These are phyloP conservation scores for Taurulus bubalis DNA, from an alignment of 2,113 vertebrate genomes.

Conservation along the genomic window DNA sequence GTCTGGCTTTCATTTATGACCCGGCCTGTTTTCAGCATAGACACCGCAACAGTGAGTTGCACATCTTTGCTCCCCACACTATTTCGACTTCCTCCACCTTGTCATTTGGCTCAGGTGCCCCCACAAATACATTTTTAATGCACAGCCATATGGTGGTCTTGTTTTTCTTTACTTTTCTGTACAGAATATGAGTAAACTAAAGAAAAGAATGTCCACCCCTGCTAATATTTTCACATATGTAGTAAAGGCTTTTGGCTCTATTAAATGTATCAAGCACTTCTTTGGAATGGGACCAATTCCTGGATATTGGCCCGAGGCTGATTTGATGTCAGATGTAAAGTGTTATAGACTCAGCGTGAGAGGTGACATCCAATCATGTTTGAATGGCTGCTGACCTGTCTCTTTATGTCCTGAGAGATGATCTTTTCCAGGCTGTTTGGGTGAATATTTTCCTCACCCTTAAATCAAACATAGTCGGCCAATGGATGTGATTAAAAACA, in stretches of 20 bases:
- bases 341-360: conserved; percentile 72
- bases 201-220: conserved; percentile 12
- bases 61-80: conserved; percentile 19
- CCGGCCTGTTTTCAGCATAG: conserved; percentile 19
- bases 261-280: conserved; percentile 46
- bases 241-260: conserved; percentile 27
- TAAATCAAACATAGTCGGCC: conserved; percentile 36
- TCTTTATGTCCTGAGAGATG: conserved; percentile 74
- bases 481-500: conserved; percentile 51
- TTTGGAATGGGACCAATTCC: conserved; percentile 73
- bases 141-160: conserved; percentile 70
- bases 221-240: conserved; percentile 39
- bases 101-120: conserved; percentile 70
- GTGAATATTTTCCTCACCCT: conserved; percentile 53
- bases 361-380: conserved; percentile 77
- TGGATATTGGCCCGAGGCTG: conserved; percentile 67
- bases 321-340: conserved; percentile 75
- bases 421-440: conserved; percentile 65
- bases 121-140: conserved; percentile 78
- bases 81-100: conserved; percentile 50
- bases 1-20: conserved; percentile 28
- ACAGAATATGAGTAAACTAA: conserved; percentile 63
- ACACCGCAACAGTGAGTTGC: conserved; percentile 21
- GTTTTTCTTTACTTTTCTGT: conserved; percentile 62
- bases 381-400: conserved; percentile 70